Conservation (phyloP, 2,113 vertebrate species). For the Gambusia affinis region DNA sequence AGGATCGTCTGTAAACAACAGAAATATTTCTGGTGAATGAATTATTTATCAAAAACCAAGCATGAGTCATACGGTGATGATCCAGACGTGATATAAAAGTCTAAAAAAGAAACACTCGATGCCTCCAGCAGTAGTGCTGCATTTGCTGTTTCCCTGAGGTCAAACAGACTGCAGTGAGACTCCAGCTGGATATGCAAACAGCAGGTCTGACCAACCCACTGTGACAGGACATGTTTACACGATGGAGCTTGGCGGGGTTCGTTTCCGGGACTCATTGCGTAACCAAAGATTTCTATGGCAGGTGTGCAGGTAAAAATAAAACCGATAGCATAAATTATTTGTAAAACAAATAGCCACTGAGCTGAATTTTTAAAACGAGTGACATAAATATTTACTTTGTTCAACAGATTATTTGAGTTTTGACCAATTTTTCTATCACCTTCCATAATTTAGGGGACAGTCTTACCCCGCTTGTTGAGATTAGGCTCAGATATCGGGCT, state of each 20-base stretch:
- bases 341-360: not conserved
- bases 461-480: constrained; percentile 68
- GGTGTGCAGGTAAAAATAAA: not conserved
- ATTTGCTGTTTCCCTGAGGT: not conserved
- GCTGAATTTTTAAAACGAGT: not conserved
- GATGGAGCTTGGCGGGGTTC: not conserved
- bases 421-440: not conserved
- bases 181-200: constrained; percentile 10
- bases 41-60: not conserved
- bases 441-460: constrained; percentile 7
- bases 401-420: not conserved
- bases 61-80: not conserved
- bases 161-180: not conserved
- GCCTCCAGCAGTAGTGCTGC: not conserved
- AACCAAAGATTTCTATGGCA: not conserved
- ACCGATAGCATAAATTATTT: not conserved
- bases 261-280: not conserved
- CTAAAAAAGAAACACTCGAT: not conserved
- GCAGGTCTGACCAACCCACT: not conserved
- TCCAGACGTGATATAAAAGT: not conserved
- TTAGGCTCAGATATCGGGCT: constrained; percentile 64
- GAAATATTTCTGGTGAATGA: constrained; percentile 31
- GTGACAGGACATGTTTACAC: not conserved
- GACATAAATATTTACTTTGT: not conserved
- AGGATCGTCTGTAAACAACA: constrained; percentile 64